A percentile compares a stretch with the other conserved stretches of the same genome.
phyloP scores from a whole-genome alignment of 2,113 vertebrate species.

The Pelobates fuscus region DNA sequence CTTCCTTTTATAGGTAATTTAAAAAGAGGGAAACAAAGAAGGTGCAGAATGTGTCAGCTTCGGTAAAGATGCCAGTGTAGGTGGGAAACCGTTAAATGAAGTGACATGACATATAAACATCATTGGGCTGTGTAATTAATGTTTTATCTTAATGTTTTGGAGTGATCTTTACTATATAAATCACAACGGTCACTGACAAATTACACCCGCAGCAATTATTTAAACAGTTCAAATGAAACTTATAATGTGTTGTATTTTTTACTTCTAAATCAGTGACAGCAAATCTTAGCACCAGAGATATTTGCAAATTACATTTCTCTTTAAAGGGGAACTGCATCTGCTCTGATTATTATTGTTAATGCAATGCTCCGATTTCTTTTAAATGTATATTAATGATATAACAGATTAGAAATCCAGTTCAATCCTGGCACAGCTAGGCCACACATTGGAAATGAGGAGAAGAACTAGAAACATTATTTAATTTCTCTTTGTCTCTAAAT shows the following conservation, averaged over 20 bases:
- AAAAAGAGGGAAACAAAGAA: conserved; percentile 27
- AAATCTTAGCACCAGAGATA: too few relatives aligned
- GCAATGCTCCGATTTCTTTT: too few relatives aligned
- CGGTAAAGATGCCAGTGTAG: conserved; percentile 19
- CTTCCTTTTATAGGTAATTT: conserved; percentile 42
- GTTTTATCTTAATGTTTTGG: conserved; percentile 24
- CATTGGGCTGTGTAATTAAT: conserved; percentile 41
- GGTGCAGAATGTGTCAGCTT: conserved; percentile 16
- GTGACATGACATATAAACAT: conserved; percentile 41
- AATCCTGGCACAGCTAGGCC: too few relatives aligned
- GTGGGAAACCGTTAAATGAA: conserved; percentile 15
- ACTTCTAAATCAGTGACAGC: too few relatives aligned
- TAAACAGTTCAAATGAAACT: conserved; percentile 44
- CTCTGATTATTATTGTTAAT: too few relatives aligned
- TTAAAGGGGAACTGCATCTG: too few relatives aligned
- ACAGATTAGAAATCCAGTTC: too few relatives aligned
- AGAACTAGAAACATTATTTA: too few relatives aligned
- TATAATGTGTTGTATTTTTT: neutral
- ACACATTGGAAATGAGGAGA: too few relatives aligned
- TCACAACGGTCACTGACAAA: conserved; percentile 15
- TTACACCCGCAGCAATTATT: conserved; percentile 11
- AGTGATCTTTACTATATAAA: conserved; percentile 19
- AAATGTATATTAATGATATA: too few relatives aligned
- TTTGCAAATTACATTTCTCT: too few relatives aligned
- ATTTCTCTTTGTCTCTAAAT: too few relatives aligned